Evolutionary conservation across 2,888 invertebrate species (phyloP).

Genomic region (Lissonota sp.): DNA sequence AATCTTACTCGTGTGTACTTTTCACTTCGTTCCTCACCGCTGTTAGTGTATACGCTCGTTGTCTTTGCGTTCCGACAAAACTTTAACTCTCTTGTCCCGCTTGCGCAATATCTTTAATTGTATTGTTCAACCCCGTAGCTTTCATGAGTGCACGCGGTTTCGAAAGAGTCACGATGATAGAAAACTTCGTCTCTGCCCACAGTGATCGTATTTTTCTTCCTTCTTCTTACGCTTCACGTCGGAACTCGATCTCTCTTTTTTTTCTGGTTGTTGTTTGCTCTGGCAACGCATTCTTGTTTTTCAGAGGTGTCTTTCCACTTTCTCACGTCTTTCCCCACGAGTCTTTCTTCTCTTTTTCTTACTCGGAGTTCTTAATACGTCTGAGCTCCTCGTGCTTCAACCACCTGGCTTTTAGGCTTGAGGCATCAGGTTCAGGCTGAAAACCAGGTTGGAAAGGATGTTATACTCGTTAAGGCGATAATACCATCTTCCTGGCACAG

Average conservation of each 20-base stretch:
- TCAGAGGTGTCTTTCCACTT: constrained; percentile 31
- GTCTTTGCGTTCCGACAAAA: constrained; percentile 61
- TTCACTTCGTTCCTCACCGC: constrained; percentile 50
- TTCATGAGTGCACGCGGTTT: constrained; percentile 43
- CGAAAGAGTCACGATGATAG: constrained; percentile 74
- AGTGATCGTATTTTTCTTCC: constrained; percentile 44
- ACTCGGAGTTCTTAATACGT: constrained; percentile 70
- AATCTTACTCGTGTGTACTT: neutral
- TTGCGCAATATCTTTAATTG: constrained; percentile 82
- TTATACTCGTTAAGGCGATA: neutral
- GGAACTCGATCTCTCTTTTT: constrained; percentile 30
- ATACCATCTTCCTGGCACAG: neutral
- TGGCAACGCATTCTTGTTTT: constrained; percentile 32
- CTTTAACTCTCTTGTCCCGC: constrained; percentile 65
- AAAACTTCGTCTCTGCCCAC: constrained; percentile 74
- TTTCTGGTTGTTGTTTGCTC: neutral
- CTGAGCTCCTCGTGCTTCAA: constrained; percentile 39
- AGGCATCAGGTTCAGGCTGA: constrained; percentile 57
- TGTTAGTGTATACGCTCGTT: constrained; percentile 50
- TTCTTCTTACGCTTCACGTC: constrained; percentile 2
- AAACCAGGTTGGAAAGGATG: constrained; percentile 40
- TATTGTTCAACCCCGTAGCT: constrained; percentile 71
- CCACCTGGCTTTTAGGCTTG: constrained; percentile 41
- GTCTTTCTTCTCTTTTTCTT: constrained; percentile 44
- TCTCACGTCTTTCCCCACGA: constrained; percentile 10